Base-by-base conservation (phyloP, 2,113 vertebrate genomes). In the Copsychus sechellarum region DNA sequence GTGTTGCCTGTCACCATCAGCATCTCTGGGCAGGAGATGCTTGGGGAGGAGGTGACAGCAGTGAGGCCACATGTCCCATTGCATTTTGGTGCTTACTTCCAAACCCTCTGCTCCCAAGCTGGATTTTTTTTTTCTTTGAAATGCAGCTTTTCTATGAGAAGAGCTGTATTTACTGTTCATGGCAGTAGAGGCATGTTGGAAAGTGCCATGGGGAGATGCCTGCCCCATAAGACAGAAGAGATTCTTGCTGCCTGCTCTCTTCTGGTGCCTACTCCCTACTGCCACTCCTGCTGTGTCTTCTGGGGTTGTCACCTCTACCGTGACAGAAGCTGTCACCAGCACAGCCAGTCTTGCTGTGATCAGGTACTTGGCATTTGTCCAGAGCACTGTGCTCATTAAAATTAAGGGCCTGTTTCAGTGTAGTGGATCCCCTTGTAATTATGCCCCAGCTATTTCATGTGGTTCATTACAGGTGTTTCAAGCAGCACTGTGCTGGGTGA, bases 401-500 rank as follows among this genome's bases (percentile, higher is more conserved):
- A 86, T 77, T 88, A 92, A 92, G 89, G 89, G 72, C 72, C 64
- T 83, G 15, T 72, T 93, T 93, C 80, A 40, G 54, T 56, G 3
- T 34, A 43, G 88, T 65, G 50, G 71, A 61, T 90, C 71, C 42
- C 50, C 28, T 80, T 96, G 86, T 96, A 92, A 96, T 96, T 91
- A 88, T 34, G 47, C 12, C 33, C 50, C 42, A 54, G 56, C 72
- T 77, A 33, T 65, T 95, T 91, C 42, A 47, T 66, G 89, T 73
- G 23, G 64, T 33, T 96, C 83, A 81, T 96, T 96, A 91, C n/a
- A 81, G 76, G 45, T 5, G 1, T 69, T 50, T 93, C 76, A 86
- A 86, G 54, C 86, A 88, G 86, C 0, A 20, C 54, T 48, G 67
- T 33, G 34, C 81, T 81, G 34, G 36, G 45, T 2, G 1, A 69